These are phyloP conservation scores for Melanotaenia duboulayi DNA, from an alignment of 2,113 vertebrate species.

Conservation along the genomic window DNA sequence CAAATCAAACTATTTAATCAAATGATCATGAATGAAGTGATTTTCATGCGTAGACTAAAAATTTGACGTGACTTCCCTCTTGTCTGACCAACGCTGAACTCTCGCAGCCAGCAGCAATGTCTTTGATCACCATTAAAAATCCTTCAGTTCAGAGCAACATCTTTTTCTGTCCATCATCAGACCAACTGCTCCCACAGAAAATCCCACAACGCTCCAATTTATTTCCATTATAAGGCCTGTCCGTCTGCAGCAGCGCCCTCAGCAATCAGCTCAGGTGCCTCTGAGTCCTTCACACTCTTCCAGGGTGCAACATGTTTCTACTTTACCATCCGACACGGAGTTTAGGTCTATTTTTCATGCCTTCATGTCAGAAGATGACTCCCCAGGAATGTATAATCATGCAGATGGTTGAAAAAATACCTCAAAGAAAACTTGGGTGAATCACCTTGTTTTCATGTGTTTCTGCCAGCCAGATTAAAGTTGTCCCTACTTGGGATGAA, in stretches of 20 bases:
- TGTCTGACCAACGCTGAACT: not conserved
- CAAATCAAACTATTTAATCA: no score
- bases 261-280: not conserved
- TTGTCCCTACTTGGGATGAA: not conserved
- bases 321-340: not conserved
- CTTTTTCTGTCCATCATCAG: not conserved
- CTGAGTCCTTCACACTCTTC: not conserved
- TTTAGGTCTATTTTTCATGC: not conserved
- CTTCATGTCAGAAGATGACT: not conserved
- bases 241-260: not conserved
- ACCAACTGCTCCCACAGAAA: constrained; percentile 3
- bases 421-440: constrained; percentile 7
- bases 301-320: not conserved
- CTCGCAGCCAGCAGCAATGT: not conserved
- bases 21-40: no score
- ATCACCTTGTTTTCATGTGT: not conserved
- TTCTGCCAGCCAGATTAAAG: constrained; percentile 21
- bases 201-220: not conserved
- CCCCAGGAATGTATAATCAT: not conserved
- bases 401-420: not conserved
- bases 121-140: constrained; percentile 17
- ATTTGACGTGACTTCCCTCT: not conserved
- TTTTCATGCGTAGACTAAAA: not conserved
- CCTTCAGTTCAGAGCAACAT: no score
- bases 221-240: not conserved